phyloP scores from a whole-genome alignment of 92 coral and sea anemone genomes.

The Galaxea fascicularis region DNA sequence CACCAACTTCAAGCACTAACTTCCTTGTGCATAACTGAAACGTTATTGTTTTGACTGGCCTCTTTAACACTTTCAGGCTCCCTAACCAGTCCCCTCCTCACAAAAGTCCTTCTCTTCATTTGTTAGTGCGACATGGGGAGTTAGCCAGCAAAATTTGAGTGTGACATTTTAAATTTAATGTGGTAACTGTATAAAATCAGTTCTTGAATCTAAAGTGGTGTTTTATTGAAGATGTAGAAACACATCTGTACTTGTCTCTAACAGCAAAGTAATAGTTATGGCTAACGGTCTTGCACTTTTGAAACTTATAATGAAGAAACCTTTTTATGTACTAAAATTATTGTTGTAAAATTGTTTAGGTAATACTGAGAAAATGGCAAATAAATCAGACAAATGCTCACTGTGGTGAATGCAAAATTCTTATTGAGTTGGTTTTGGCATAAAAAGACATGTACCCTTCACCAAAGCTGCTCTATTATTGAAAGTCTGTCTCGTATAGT shows the following conservation, averaged over 20 bases:
- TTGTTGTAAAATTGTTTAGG: neutral
- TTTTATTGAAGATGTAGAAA: neutral
- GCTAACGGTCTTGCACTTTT: neutral
- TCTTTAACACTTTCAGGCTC: too few species aligned
- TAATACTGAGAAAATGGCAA: neutral
- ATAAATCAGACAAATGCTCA: neutral
- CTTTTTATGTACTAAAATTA: too few species aligned
- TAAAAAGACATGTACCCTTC: neutral
- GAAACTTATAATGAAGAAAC: neutral
- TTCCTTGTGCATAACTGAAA: too few species aligned
- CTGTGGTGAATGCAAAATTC: neutral
- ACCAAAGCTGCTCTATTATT: too few species aligned
- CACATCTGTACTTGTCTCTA: neutral
- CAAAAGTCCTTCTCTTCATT: too few species aligned
- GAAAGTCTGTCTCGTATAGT: too few species aligned
- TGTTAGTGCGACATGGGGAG: too few species aligned
- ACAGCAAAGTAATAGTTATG: neutral
- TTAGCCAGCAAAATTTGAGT: too few species aligned
- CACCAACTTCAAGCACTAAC: too few species aligned
- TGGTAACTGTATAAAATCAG: neutral
- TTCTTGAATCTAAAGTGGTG: neutral
- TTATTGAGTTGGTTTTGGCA: neutral
- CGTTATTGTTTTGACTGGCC: too few species aligned
- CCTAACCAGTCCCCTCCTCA: too few species aligned
- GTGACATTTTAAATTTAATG: too few species aligned